A percentile compares a stretch with the other conserved stretches of the same genome.
These are phyloP conservation scores for Rhamphomyia laevipes DNA, from an alignment of 2,888 invertebrate species.

Conservation along the genomic window DNA sequence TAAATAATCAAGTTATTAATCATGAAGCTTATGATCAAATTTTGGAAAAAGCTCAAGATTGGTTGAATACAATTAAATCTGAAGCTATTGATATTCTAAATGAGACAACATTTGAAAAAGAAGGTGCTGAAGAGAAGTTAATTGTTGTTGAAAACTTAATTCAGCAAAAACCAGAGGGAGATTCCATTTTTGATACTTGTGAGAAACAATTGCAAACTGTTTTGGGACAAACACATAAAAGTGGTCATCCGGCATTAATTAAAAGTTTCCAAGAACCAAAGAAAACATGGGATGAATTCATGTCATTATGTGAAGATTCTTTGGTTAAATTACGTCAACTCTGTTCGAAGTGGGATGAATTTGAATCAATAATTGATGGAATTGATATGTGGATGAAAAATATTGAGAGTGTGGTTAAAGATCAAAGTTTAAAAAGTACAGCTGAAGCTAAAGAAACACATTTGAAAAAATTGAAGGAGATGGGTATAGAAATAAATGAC, in stretches of 20 bases:
- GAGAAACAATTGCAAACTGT: constrained; percentile 60
- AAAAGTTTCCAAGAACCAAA: constrained; percentile 64
- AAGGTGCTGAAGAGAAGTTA: constrained; percentile 64
- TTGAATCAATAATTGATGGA: constrained; percentile 63
- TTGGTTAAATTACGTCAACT: constrained; percentile 62
- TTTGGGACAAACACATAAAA: constrained; percentile 61
- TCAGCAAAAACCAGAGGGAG: constrained; percentile 60
- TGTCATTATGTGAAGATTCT: constrained; percentile 56
- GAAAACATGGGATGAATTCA: constrained; percentile 62
- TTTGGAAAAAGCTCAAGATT: constrained; percentile 72
- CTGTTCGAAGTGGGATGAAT: constrained; percentile 69
- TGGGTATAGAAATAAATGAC: constrained; percentile 56
- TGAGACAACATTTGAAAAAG: constrained; percentile 66
- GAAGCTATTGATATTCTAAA: constrained; percentile 69
- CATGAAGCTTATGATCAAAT: constrained; percentile 74
- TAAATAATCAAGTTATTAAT: constrained; percentile 61
- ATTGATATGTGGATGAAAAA: constrained; percentile 76
- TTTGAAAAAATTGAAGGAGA: constrained; percentile 59
- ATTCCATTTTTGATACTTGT: constrained; percentile 56
- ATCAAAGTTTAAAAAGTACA: constrained; percentile 77
- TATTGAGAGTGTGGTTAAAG: constrained; percentile 75
- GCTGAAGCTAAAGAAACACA: constrained; percentile 71
- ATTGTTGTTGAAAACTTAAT: constrained; percentile 62
- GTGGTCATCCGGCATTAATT: constrained; percentile 61
- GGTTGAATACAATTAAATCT: constrained; percentile 64